Base-by-base conservation (phyloP, 2,797 vertebrate species). In the Poecilia picta region DNA sequence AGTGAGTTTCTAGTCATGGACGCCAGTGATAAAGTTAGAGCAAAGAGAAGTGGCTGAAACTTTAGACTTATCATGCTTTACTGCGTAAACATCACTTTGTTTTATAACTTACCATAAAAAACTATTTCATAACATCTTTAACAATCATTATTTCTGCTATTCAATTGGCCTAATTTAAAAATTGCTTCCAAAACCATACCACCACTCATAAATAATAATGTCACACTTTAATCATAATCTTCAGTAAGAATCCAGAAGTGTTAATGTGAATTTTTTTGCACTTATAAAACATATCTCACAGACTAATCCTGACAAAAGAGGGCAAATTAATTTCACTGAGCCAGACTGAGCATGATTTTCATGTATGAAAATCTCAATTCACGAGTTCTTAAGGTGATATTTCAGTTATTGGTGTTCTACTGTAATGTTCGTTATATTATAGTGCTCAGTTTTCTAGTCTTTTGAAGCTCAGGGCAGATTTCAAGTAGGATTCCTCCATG, bases 21-120 rank as follows among this genome's bases (percentile, higher is more conserved):
- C 16, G 33, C 18, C 62, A 72, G 78, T 8, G 28, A 41, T 46
- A 53, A 66, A 75, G 75, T 28, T 12, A 73, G 4, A 59, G 51
- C 5, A 76, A 80, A 80, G 45, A 47, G 25, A 75, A 73, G 64
- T 2, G 20, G 5, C 4, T 71, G 13, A 62, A 76, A 39, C 36
- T 39, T 39, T 39, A 73, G 25, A 81, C 70, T 80, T 70, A 25
- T 41, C 64, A 8, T 39, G 71, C 72, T 51, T 49, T 16, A 46
- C 51, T 73, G 43, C 64, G 55, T 62, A 80, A 84, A 71, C 33
- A 46, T 74, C 4, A 45, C 10, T 66, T 66, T 66, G 7, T 18
- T 66, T 39, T 39, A 23, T 28, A 76, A 77, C 75, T 76, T 53
- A 79, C 36, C 55, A 75, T 57, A 8, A 51, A 20, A 41, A 49